Percentiles rank a stretch among this genome's conserved stretches.
Conservation (phyloP, 2,797 vertebrate species). For the Mormyrops attenuatus region DNA sequence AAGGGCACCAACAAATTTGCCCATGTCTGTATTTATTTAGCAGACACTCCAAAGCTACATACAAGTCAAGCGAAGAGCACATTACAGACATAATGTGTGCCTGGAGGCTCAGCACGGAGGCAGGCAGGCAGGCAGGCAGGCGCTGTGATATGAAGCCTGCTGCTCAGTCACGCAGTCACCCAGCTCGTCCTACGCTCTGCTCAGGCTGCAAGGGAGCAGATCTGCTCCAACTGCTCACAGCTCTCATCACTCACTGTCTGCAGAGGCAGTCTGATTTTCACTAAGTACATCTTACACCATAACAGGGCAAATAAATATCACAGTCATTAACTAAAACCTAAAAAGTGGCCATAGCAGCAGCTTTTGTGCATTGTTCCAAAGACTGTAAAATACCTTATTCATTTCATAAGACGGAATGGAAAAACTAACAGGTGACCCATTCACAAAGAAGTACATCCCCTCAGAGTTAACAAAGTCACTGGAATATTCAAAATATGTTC, state of each 20-base stretch:
- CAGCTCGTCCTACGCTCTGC: conserved; percentile 18
- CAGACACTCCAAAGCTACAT: background rate
- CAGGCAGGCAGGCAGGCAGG: background rate
- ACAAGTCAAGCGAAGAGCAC: background rate
- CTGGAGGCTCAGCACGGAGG: background rate
- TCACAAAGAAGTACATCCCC: background rate
- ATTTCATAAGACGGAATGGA: background rate
- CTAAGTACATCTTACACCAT: background rate
- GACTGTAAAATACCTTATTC: background rate
- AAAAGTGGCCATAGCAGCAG: background rate
- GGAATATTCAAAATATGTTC: background rate
- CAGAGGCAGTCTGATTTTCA: background rate
- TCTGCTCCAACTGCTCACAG: conserved; percentile 21
- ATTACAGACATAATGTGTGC: background rate
- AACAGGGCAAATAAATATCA: background rate
- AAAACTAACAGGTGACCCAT: background rate
- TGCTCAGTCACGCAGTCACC: background rate
- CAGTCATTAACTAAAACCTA: background rate
- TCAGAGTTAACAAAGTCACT: background rate
- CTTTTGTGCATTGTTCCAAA: background rate
- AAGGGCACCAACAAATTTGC: background rate
- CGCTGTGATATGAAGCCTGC: background rate
- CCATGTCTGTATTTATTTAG: background rate
- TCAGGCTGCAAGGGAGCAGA: conserved; percentile 21
- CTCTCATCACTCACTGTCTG: background rate